phyloP scores from a whole-genome alignment of 2,113 vertebrate genomes.

The Albula goreensis region DNA sequence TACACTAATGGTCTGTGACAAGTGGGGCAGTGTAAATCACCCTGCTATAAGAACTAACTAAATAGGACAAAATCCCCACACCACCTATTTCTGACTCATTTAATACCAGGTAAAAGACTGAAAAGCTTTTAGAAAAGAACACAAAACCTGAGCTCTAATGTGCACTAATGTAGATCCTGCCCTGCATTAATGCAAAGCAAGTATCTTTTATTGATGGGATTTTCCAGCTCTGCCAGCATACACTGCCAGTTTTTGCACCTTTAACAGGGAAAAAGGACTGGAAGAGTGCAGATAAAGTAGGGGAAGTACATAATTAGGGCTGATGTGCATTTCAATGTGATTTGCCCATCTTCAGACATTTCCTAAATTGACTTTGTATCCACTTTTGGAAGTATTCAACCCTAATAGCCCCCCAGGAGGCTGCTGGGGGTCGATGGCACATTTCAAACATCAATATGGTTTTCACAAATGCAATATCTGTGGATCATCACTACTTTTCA shows the following conservation, averaged over 20 bases:
- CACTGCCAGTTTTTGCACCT: constrained; percentile 34
- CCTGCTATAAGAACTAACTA: constrained; percentile 22
- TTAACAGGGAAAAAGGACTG: constrained; percentile 41
- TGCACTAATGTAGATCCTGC: constrained; percentile 46
- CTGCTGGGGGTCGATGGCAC: constrained; percentile 13
- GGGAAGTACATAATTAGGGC: constrained; percentile 50
- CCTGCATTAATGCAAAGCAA: constrained; percentile 35
- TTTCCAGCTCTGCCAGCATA: constrained; percentile 9
- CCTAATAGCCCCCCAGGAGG: constrained; percentile 16
- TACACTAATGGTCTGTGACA: constrained; percentile 30
- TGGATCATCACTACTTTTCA: not conserved
- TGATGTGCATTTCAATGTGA: constrained; percentile 39
- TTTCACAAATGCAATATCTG: constrained; percentile 18
- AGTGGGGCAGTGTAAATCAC: constrained; percentile 26
- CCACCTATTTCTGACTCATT: constrained; percentile 24
- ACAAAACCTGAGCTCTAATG: constrained; percentile 49
- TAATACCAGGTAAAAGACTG: constrained; percentile 40
- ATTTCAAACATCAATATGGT: constrained; percentile 22
- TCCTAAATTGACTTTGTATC: constrained; percentile 38
- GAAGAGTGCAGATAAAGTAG: constrained; percentile 48
- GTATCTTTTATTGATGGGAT: constrained; percentile 24
- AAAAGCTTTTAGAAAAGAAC: constrained; percentile 47
- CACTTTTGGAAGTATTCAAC: constrained; percentile 31
- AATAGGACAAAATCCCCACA: constrained; percentile 28
- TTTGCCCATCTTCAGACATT: constrained; percentile 30